Conservation (phyloP, 2,113 vertebrate species). For the Calidris pugnax region DNA sequence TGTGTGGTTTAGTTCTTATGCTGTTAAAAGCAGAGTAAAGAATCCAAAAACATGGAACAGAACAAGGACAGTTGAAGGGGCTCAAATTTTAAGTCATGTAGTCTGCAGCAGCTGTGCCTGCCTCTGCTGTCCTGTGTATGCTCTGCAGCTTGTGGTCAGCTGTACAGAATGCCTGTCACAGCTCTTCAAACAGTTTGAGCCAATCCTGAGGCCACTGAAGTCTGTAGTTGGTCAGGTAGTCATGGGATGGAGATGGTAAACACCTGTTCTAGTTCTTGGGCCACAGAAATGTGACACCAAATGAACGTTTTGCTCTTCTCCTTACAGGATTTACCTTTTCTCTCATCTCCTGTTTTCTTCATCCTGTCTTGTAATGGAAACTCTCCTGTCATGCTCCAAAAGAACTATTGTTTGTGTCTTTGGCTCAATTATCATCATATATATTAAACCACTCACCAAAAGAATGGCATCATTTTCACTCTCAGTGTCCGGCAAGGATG, state of each 20-base stretch:
- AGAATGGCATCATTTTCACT: not conserved
- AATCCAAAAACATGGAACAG: not conserved
- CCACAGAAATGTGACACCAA: not conserved
- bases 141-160: not conserved
- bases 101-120: not conserved
- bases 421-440: not conserved
- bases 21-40: not conserved
- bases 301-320: not conserved
- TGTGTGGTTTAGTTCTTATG: not conserved
- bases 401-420: not conserved
- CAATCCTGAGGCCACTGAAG: not conserved
- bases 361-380: not conserved
- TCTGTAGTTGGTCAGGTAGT: not conserved
- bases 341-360: not conserved
- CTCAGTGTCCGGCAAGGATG: not conserved
- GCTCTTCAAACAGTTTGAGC: not conserved
- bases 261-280: not conserved
- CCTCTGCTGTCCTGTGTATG: accelerated
- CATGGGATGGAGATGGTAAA: not conserved
- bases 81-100: not conserved
- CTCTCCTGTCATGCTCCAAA: not conserved
- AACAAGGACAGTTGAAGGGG: not conserved
- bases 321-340: not conserved
- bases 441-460: not conserved
- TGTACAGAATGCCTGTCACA: not conserved